These are phyloP conservation scores for Hyles vespertilio DNA, from an alignment of 1,140 invertebrate species.

Conservation along the genomic window DNA sequence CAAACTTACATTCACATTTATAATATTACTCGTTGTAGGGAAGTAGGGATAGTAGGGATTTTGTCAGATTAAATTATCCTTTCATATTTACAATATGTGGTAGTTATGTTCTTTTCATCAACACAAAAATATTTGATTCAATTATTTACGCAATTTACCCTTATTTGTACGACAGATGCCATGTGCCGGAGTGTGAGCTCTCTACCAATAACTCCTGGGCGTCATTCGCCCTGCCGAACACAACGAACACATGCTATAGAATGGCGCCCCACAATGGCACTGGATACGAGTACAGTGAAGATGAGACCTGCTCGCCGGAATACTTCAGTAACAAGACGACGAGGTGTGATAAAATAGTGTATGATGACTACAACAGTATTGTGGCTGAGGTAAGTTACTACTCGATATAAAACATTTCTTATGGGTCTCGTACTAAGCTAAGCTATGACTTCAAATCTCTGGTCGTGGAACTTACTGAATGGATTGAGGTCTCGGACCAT, in stretches of 20 bases:
- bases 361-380: conserved; percentile 60
- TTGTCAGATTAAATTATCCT: no score
- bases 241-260: conserved; percentile 31
- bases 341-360: conserved; percentile 41
- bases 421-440: no score
- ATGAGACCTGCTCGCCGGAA: conserved; percentile 27
- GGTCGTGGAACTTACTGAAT: no score
- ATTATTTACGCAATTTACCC: not conserved
- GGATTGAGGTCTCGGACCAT: no score
- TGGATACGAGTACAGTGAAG: conserved; percentile 8
- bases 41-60: no score
- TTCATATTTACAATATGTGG: no score
- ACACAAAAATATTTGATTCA: no score
- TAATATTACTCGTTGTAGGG: no score
- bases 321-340: conserved; percentile 32
- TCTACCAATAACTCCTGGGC: conserved; percentile 39
- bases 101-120: no score
- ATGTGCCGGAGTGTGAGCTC: conserved; percentile 47
- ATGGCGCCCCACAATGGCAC: conserved; percentile 13
- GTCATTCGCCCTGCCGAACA: conserved; percentile 27
- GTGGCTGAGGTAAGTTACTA: conserved; percentile 49
- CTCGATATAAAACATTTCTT: no score
- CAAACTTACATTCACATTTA: no score
- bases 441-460: no score
- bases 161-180: conserved; percentile 34